phyloP scores from a whole-genome alignment of 2,888 invertebrate genomes.

The Andricus curvator region DNA sequence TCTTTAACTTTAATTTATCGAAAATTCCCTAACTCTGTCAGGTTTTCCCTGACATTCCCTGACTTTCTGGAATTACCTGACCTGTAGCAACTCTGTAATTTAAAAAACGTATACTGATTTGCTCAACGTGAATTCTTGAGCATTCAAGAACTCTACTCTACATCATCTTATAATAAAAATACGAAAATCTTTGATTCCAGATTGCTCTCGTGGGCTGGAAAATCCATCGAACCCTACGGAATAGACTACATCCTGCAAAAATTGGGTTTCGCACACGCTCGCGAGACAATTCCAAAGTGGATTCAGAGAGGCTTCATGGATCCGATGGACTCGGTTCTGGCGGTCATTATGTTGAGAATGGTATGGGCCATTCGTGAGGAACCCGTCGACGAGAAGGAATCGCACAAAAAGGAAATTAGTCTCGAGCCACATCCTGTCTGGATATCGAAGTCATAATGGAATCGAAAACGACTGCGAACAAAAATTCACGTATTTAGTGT shows the following conservation, averaged over 20 bases:
- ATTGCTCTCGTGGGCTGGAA: constrained; percentile 93
- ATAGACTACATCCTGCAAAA: constrained; percentile 99
- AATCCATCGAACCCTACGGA: constrained; percentile 98
- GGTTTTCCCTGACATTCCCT: too few relatives aligned
- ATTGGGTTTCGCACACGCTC: constrained; percentile 97
- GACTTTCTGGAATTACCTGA: too few relatives aligned
- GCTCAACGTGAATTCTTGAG: too few relatives aligned
- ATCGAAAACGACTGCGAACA: constrained; percentile 11
- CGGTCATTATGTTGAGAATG: constrained; percentile 87
- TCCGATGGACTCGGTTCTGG: constrained; percentile 94
- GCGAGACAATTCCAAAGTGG: constrained; percentile 99
- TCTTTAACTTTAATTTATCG: too few relatives aligned
- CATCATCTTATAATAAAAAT: neutral
- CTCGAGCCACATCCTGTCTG: neutral
- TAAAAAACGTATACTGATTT: too few relatives aligned
- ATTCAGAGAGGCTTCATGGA: constrained; percentile 99
- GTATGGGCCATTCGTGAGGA: constrained; percentile 79
- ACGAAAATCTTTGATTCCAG: constrained; percentile 72
- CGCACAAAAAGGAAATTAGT: constrained; percentile 65
- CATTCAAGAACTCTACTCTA: too few relatives aligned
- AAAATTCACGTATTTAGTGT: constrained; percentile 26
- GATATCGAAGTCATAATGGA: constrained; percentile 12
- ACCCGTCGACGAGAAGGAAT: constrained; percentile 68
- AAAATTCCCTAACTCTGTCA: too few relatives aligned
- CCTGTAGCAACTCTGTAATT: too few relatives aligned